Base-by-base conservation (phyloP, 2,113 vertebrate species). In the Tragelaphus strepsiceros region DNA sequence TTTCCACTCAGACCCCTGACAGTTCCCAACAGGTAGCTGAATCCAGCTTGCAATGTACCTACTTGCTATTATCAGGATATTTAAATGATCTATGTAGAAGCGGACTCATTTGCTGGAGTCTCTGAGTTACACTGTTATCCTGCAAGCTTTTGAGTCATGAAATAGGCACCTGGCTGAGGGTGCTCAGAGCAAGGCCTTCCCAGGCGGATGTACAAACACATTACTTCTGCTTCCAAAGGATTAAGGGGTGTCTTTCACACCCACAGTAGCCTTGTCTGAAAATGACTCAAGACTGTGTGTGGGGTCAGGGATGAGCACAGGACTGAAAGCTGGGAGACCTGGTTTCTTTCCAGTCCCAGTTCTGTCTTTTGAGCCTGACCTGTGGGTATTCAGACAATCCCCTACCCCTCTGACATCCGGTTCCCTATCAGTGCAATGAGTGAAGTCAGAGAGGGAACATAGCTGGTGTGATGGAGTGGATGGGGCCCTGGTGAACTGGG, bases 51-150 rank as follows among this genome's bases (percentile, higher is more conserved):
- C 74, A 95, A 95, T 77, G 77, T 43, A 92, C 54, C 8, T 0
- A 4, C 0, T 1, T 90, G 81, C 84, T 88, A 96, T 94, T 97
- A 93, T 30, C 28, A 46, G 35, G 94, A 85, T 90, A 95, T 96
- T 98, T 97, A 97, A 94, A 91, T 32, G 80, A 64, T 92, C 94
- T 86, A 19, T 51, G 7, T 67, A 85, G 92, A 94, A 90, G 39
- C 24, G 78, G 87, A 61, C 64, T 85, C 54, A 89, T 58, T 21
- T 58, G 49, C n/a, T 28, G 62, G 54, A 14, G 32, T 28, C 94
- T 83, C 95, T 95, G 96, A 90, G 95, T 97, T 94, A 87, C 96
- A 46, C 49, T 95, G 89, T 71, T 32, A 24, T 92, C 87, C 39
- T 6, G 10, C 1, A 1, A 26, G 71, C 91, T 28, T 61, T 2